Evolutionary conservation across 1,140 invertebrate species (phyloP).

Genomic region (Pygmarrhopalites habei): DNA sequence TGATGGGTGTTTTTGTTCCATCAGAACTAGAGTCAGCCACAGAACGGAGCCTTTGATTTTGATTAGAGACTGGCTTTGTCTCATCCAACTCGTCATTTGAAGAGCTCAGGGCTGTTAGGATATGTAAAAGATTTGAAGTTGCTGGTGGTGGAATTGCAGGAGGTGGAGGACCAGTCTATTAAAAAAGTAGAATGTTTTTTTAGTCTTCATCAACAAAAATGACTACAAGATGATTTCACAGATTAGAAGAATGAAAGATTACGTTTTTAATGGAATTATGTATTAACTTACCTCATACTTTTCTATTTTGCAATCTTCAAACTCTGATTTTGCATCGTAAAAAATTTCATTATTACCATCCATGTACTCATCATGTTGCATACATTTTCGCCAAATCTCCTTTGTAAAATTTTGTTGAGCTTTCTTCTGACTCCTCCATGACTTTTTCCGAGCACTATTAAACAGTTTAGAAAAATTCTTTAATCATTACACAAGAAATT

Average conservation of each 20-base stretch:
- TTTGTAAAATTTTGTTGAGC: conserved; percentile 20
- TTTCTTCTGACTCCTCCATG: conserved; percentile 25
- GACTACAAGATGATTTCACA: not conserved
- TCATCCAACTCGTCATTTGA: conserved; percentile 37
- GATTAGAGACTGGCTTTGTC: not conserved
- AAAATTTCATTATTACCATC: not conserved
- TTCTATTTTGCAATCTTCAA: not conserved
- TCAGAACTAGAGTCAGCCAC: not conserved
- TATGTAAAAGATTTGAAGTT: conserved; percentile 36
- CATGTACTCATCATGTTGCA: conserved; percentile 9
- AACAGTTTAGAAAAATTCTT: no score
- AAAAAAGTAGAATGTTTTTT: not conserved
- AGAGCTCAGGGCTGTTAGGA: conserved; percentile 35
- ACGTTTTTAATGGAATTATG: not conserved
- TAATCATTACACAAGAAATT: no score
- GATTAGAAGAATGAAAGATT: not conserved
- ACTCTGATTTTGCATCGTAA: conserved; percentile 1
- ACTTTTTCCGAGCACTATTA: conserved; percentile 34
- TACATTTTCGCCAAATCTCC: conserved; percentile 34
- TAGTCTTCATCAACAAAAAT: not conserved
- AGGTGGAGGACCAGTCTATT: not conserved
- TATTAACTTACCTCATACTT: not conserved
- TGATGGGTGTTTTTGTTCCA: not conserved
- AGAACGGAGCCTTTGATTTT: not conserved
- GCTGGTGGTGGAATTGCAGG: conserved; percentile 18